Base-by-base conservation (phyloP, 2,113 vertebrate species). In the Scalopus aquaticus region DNA sequence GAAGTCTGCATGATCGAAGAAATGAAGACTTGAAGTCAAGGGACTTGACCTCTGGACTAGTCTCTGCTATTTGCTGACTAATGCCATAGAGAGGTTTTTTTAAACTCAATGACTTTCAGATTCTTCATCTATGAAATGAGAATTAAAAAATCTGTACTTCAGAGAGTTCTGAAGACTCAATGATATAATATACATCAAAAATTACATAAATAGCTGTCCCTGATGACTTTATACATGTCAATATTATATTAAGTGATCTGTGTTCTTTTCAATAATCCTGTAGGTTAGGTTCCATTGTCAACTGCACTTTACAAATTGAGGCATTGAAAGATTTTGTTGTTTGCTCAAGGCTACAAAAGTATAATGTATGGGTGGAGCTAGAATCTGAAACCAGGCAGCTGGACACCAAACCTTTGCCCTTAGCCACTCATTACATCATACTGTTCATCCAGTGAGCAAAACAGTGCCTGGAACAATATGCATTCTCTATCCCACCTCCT, bases 101-200 rank as follows among this genome's bases (percentile, higher is more conserved):
- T 70, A 77, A 30, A 28, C 13, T 91, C 24, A 73, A 9, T 37
- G 0, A 16, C 22, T 87, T 95, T 78, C 32, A 67, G 54, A 58
- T 26, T 96, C n/a, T 22, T 96, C n/a, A 79, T 35, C 44, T 37
- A 10, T 91, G 73, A 96, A 92, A 93, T 28, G 24, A 58, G 5
- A 10, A 30, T 77, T n/a, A n/a, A 85, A 49, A 37, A 85, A 73
- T 74, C 26, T 69, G 24, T 74, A 65, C 54, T 81, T 77, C 22
- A n/a, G 3, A 10, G 22, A 85, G 28, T 64, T 95, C 64, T 46
- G 65, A 83, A 65, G 78, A 56, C 2, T 91, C 62, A 89, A 0
- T 77, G 30, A 88, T 30, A 44, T 17, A 39, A 91, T 30, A 44
- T 22, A 39, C 26, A 37, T 83, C 78, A 17, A 78, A 82, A 70